Evolutionary conservation across 2,113 vertebrate species (phyloP).

Genomic region (Uria lomvia): DNA sequence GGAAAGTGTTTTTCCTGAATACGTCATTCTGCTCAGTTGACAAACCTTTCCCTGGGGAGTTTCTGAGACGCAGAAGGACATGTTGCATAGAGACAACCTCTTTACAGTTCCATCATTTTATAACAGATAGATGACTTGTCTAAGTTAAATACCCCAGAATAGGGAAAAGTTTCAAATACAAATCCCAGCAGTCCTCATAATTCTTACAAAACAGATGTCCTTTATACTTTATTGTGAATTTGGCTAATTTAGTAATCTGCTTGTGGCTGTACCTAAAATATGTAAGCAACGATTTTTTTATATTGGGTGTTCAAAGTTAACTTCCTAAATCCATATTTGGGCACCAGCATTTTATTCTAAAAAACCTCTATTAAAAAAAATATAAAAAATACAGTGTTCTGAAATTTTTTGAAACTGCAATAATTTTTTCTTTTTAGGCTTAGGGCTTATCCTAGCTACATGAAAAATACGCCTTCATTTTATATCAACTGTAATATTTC

Average conservation of each 20-base stretch:
- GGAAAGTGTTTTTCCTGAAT: conserved; percentile 20
- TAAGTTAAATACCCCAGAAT: neutral
- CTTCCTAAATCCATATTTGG: neutral
- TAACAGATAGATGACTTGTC: neutral
- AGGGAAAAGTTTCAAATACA: conserved; percentile 6
- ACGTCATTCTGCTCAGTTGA: neutral
- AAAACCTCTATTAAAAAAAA: neutral
- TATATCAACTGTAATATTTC: neutral
- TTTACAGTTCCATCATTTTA: neutral
- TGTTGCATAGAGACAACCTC: neutral
- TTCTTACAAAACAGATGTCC: neutral
- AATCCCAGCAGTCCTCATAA: neutral
- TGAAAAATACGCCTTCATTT: neutral
- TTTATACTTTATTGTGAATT: neutral
- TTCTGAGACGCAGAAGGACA: neutral
- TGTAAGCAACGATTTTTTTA: neutral
- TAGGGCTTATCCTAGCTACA: neutral
- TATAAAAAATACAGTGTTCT: neutral
- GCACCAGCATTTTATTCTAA: neutral
- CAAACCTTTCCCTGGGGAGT: conserved; percentile 16
- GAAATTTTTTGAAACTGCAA: neutral
- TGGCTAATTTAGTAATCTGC: neutral
- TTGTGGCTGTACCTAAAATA: neutral
- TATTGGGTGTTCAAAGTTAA: neutral
- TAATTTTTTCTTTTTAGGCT: neutral